A percentile compares a stretch with the other conserved stretches of the same genome.
These are phyloP conservation scores for Antrozous pallidus DNA, from an alignment of 2,797 vertebrate genomes.

Conservation along the genomic window DNA sequence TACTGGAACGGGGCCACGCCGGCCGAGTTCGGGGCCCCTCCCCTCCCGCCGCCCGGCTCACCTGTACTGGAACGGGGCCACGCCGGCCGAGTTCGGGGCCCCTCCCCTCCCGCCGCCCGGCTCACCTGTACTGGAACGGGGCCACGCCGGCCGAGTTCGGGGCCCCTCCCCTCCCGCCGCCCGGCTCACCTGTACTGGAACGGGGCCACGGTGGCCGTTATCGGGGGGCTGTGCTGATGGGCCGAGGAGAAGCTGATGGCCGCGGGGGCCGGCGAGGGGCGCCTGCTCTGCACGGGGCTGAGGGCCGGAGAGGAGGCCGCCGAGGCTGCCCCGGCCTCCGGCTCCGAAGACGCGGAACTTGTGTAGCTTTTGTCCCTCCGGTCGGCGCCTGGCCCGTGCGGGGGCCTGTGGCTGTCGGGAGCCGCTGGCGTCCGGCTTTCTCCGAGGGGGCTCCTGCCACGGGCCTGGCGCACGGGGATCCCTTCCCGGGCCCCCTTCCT, in stretches of 20 bases:
- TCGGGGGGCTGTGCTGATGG: slow-evolving; percentile 80
- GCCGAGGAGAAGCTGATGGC: slow-evolving; percentile 77
- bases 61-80: too few species aligned
- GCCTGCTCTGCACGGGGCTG: slow-evolving; percentile 52
- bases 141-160: slow-evolving; percentile 92
- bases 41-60: too few species aligned
- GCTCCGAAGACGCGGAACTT: background rate
- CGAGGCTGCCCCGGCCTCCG: background rate
- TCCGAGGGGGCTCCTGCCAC: slow-evolving; percentile 61
- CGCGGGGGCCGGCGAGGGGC: background rate
- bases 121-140: slow-evolving; percentile 92
- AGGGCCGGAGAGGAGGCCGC: background rate
- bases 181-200: slow-evolving; percentile 91
- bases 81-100: too few species aligned
- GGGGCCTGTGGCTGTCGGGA: slow-evolving; percentile 44
- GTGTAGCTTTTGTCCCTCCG: slow-evolving; percentile 21
- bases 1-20: too few species aligned
- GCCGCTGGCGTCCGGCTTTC: slow-evolving; percentile 54
- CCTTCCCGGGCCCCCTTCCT: slow-evolving; percentile 66
- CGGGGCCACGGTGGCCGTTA: slow-evolving; percentile 92
- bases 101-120: too few species aligned
- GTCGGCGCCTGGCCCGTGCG: slow-evolving; percentile 54
- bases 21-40: too few species aligned
- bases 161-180: too few species aligned
- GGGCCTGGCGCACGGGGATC: background rate